Conservation (phyloP, 2,797 vertebrate genomes). For the Choloepus didactylus region DNA sequence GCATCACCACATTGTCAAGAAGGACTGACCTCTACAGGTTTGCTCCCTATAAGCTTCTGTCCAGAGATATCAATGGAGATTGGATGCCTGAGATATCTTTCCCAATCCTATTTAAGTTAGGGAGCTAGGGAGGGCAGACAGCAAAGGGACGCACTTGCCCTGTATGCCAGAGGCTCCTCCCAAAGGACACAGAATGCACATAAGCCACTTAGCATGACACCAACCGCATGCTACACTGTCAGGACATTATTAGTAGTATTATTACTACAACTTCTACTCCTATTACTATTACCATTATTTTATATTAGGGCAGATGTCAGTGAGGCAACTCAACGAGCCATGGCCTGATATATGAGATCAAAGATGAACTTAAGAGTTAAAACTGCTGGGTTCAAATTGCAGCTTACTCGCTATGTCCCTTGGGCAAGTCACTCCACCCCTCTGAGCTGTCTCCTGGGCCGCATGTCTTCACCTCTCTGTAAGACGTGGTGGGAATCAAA, state of each 20-base stretch:
- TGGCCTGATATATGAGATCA: neutral
- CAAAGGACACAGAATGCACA: neutral
- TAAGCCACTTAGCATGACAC: neutral
- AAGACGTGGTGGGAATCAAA: neutral
- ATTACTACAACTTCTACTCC: no score
- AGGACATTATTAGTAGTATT: no score
- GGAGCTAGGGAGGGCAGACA: neutral
- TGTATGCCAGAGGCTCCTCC: neutral
- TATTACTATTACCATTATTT: neutral
- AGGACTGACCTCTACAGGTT: neutral
- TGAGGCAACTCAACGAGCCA: neutral
- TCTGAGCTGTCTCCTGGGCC: neutral
- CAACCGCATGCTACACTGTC: neutral
- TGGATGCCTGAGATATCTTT: neutral
- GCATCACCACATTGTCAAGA: neutral
- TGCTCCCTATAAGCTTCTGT: neutral
- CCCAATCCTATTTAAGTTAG: neutral
- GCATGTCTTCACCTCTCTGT: neutral
- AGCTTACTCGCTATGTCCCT: neutral
- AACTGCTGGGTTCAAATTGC: neutral
- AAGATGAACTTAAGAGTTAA: neutral
- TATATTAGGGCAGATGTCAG: neutral
- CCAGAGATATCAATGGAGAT: neutral
- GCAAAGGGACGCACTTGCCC: neutral
- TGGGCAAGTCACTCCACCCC: neutral